Evolutionary conservation across 2,113 vertebrate species (phyloP), one percentile per base, ranked within the genome.

Genomic region (Toxotes jaculatrix): DNA sequence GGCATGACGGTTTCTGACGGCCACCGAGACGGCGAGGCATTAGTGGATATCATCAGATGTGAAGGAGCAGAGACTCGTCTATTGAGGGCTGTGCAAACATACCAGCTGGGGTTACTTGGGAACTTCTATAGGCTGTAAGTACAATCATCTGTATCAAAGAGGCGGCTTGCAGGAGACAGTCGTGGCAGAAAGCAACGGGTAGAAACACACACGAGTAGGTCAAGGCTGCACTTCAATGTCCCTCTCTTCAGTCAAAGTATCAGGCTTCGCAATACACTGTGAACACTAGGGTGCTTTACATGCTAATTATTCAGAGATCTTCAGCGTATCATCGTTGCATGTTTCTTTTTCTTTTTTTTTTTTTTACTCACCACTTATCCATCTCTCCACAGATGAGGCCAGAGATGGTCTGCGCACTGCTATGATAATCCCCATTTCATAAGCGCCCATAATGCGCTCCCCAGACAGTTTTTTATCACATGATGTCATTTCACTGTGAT

Each of bases 361-460:
- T 27, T 16, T 34, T 32, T 21, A 62, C n/a, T 81, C 70, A 86
- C 80, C 78, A 59, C 51, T 72, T 49, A 76, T 84, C 79, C 55
- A 77, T 87, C 57, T 79, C 57, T 80, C 47, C 53, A 72, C 59
- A 65, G 61, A 83, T 76, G 62, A 80, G 53, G 69, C 55, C 68
- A 83, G 76, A 83, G 74, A 88, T 85, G 61, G 47, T 79, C 74
- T 74, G 69, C 69, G 73, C 23, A 27, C 57, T 78, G 75, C 61
- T 72, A 36, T 64, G 21, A 89, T 91, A 92, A 90, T 92, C 88
- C 76, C 38, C 63, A 34, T 77, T 84, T 87, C 82, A 90, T 88
- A 82, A 86, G 80, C 82, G 38, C 53, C 74, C 62, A 38, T 87
- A 92, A 92, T 88, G 82, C 63, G 23, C 74, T 90, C 77, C 76